Evolutionary conservation across 2,113 vertebrate genomes (phyloP).

Genomic region (Alethe castanea): DNA sequence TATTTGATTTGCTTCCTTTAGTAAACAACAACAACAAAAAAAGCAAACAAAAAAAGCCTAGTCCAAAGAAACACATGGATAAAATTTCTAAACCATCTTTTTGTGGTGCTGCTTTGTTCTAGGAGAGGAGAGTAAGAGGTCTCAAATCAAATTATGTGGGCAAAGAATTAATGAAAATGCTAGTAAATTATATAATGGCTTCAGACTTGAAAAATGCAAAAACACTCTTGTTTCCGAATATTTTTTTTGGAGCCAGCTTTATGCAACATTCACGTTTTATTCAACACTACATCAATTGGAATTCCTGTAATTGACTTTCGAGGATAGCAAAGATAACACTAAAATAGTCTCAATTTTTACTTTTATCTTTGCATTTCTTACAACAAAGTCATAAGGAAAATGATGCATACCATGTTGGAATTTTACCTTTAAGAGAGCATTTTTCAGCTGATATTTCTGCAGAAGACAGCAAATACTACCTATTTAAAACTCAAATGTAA

Average conservation of each 20-base stretch:
- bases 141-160: neutral
- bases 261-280: neutral
- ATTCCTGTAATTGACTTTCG: neutral
- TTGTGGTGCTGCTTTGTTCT: neutral
- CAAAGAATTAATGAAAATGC: constrained; percentile 7
- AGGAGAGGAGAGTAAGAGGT: neutral
- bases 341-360: neutral
- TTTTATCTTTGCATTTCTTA: neutral
- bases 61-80: neutral
- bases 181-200: neutral
- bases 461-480: neutral
- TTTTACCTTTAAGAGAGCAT: neutral
- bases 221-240: neutral
- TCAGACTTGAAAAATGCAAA: neutral
- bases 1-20: neutral
- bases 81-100: neutral
- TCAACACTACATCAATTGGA: neutral
- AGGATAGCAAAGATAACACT: neutral
- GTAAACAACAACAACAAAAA: neutral
- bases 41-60: neutral
- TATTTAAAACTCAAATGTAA: neutral
- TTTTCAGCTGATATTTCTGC: neutral
- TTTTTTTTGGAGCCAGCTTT: neutral
- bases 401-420: neutral
- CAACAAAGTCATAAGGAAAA: neutral